Conservation (phyloP, 2,888 invertebrate species). For the Nomada lathburiana region DNA sequence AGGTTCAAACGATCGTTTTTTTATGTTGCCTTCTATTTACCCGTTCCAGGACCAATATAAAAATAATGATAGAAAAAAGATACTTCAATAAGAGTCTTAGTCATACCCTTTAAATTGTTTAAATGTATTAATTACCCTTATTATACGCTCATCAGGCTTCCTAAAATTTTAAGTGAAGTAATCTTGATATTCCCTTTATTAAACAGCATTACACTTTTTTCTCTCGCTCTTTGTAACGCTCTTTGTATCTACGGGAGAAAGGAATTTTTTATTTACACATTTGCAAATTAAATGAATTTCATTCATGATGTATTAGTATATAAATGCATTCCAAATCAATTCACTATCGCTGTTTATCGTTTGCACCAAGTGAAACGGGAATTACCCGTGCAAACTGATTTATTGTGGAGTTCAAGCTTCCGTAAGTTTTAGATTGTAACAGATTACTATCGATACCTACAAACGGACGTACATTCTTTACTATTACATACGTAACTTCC, state of each 20-base stretch:
- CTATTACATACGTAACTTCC: background rate
- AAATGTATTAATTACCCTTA: too few species aligned
- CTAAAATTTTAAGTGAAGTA: background rate
- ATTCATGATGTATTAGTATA: background rate
- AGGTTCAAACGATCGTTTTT: background rate
- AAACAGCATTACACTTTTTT: too few species aligned
- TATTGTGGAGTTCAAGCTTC: background rate
- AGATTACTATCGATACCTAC: background rate
- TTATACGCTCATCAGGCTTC: too few species aligned
- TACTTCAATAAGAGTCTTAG: too few species aligned
- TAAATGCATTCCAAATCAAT: background rate
- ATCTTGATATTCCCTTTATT: background rate
- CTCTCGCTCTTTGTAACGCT: too few species aligned
- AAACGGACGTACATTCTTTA: background rate
- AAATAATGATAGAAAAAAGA: background rate
- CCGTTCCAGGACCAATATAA: background rate
- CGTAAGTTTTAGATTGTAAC: background rate
- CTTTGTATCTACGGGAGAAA: background rate
- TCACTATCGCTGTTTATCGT: background rate
- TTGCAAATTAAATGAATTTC: background rate
- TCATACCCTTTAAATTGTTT: too few species aligned
- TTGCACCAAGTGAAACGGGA: background rate
- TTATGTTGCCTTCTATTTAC: slow-evolving; percentile 2
- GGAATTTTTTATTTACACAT: background rate
- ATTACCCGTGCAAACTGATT: background rate